A percentile compares a stretch with the other conserved stretches of the same genome.
Conservation (phyloP, 2,888 invertebrate genomes). For the Syrista parreyssii region DNA sequence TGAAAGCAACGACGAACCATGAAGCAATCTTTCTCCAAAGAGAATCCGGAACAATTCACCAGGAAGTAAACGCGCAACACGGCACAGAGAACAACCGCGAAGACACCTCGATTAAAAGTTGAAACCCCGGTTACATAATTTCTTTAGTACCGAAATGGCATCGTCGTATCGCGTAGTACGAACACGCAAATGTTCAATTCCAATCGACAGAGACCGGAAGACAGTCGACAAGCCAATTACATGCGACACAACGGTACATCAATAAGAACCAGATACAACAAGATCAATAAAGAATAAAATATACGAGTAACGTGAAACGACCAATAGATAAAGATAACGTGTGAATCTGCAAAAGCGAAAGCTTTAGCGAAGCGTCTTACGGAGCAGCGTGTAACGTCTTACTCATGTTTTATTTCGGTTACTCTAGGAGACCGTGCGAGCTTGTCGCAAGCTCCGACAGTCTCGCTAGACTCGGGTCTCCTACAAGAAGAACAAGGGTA, state of each 20-base stretch:
- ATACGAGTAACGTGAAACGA: background rate
- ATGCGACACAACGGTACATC: background rate
- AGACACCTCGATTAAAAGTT: background rate
- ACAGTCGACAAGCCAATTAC: background rate
- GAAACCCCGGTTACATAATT: background rate
- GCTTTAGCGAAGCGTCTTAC: background rate
- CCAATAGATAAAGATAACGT: background rate
- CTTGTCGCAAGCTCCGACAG: constrained; percentile 39
- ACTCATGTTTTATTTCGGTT: constrained; percentile 1
- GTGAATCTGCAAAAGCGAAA: background rate
- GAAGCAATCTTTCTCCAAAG: background rate
- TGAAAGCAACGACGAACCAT: constrained; percentile 67
- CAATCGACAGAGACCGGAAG: background rate
- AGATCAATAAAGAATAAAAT: background rate
- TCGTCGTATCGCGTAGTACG: background rate
- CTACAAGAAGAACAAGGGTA: constrained; percentile 36
- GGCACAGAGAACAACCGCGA: background rate
- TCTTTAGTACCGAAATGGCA: background rate
- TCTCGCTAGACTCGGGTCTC: constrained; percentile 49
- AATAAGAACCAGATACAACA: background rate
- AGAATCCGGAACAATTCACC: background rate
- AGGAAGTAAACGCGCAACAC: background rate
- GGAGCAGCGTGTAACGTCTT: background rate
- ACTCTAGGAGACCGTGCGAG: constrained; percentile 37
- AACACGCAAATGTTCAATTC: background rate